Evolutionary conservation across 2,888 invertebrate genomes (phyloP).

Genomic region (Ormyrus pomaceus): DNA sequence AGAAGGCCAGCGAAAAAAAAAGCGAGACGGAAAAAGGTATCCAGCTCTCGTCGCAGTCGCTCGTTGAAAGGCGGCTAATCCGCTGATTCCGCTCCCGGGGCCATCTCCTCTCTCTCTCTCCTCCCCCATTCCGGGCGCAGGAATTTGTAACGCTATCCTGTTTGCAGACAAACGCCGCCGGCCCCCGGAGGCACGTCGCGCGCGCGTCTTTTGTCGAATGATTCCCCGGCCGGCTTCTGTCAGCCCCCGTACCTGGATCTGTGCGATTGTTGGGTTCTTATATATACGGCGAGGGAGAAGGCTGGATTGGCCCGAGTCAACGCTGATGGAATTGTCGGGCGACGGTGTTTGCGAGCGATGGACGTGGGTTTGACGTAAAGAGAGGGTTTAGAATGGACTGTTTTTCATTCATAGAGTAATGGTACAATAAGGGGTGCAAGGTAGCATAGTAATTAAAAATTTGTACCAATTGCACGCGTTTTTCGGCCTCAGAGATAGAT

Average conservation of each 20-base stretch:
- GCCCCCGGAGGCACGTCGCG: conserved; percentile 36
- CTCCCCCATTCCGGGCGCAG: conserved; percentile 62
- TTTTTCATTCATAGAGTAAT: too few species aligned
- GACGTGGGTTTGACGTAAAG: too few species aligned
- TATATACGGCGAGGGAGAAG: too few species aligned
- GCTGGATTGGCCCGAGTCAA: conserved; percentile 24
- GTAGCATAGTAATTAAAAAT: too few species aligned
- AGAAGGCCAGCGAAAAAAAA: conserved; percentile 1
- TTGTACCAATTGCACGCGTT: too few species aligned
- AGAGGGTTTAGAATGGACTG: too few species aligned
- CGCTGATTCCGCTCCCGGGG: conserved; percentile 69
- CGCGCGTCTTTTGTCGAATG: conserved; percentile 39
- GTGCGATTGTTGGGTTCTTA: background rate
- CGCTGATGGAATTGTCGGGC: conserved; percentile 3
- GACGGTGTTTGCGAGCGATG: too few species aligned
- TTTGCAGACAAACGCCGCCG: conserved; percentile 63
- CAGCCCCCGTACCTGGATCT: background rate
- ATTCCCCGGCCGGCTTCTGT: background rate
- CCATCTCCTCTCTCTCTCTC: conserved; percentile 57
- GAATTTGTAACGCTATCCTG: conserved; percentile 73
- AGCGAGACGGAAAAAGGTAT: conserved; percentile 15
- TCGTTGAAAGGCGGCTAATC: conserved; percentile 66
- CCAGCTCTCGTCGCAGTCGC: background rate
- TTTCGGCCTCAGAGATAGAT: too few species aligned
- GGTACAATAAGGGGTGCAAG: too few species aligned